These are phyloP conservation scores for Porites cylindrica DNA, from an alignment of 92 coral and sea anemone genomes.

Conservation along the genomic window DNA sequence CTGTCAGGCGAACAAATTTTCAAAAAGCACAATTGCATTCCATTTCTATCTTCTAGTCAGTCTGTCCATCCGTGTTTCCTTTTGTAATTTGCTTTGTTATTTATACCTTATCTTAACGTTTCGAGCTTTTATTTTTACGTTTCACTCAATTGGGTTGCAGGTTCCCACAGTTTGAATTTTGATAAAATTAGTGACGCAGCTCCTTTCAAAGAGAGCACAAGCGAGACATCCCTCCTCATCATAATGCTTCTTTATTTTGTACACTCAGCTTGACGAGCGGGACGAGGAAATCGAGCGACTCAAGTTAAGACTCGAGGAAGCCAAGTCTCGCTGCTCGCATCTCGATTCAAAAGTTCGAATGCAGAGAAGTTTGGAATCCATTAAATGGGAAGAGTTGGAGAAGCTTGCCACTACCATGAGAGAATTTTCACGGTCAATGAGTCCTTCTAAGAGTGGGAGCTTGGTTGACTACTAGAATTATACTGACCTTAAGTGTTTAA, in stretches of 20 bases:
- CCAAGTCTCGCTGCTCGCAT: conserved; percentile 87
- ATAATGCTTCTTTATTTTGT: neutral
- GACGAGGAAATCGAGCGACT: conserved; percentile 85
- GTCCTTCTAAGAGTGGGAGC: conserved; percentile 77
- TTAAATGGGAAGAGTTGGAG: conserved; percentile 99
- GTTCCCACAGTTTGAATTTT: too few species aligned
- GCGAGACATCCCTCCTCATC: neutral
- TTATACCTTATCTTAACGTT: too few species aligned
- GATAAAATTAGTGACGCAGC: too few species aligned
- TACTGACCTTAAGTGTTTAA: neutral
- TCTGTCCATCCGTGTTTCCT: too few species aligned
- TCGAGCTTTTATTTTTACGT: too few species aligned
- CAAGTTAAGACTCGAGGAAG: conserved; percentile 83
- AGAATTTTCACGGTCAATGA: conserved; percentile 90
- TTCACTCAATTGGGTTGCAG: too few species aligned
- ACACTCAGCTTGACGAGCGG: conserved; percentile 87
- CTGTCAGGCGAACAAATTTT: too few species aligned
- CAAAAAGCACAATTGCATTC: too few species aligned
- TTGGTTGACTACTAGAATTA: conserved; percentile 18
- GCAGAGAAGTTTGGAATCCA: conserved; percentile 93
- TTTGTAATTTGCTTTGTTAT: too few species aligned
- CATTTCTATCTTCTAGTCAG: too few species aligned
- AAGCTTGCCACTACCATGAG: conserved; percentile 97
- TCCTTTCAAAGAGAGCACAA: neutral
- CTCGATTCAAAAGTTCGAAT: conserved; percentile 94